Conservation (phyloP, 1,140 invertebrate species). For the Camponotus pennsylvanicus region DNA sequence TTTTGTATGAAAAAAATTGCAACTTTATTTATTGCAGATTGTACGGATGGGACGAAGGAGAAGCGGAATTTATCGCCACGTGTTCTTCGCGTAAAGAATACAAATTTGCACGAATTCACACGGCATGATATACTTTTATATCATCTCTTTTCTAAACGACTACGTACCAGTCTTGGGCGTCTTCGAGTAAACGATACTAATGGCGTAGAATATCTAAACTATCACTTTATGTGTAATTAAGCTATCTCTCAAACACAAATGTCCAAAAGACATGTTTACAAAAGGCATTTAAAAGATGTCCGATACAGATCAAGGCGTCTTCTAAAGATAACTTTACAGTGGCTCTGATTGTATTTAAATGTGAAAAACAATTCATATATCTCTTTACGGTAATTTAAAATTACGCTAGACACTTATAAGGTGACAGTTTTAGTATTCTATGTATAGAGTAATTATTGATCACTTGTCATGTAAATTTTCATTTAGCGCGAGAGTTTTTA, state of each 20-base stretch:
- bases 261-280: slow-evolving; percentile 1
- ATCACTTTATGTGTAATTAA: slow-evolving; percentile 53
- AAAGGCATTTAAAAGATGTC: slow-evolving; percentile 13
- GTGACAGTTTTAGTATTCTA: slow-evolving; percentile 57
- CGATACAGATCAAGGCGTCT: neutral
- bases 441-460: slow-evolving; percentile 32
- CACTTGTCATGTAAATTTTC: slow-evolving; percentile 19
- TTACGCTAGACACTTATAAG: slow-evolving; percentile 26
- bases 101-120: slow-evolving; percentile 61
- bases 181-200: slow-evolving; percentile 40
- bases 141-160: slow-evolving; percentile 10
- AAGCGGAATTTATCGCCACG: slow-evolving; percentile 26
- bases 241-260: neutral
- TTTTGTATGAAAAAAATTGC: slow-evolving; percentile 11
- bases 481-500: slow-evolving; percentile 7
- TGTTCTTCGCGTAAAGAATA: slow-evolving; percentile 42
- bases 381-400: slow-evolving; percentile 14
- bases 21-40: slow-evolving; percentile 3
- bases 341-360: slow-evolving; percentile 1
- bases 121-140: slow-evolving; percentile 11
- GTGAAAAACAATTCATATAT: slow-evolving; percentile 14
- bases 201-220: slow-evolving; percentile 50
- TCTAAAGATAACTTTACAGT: slow-evolving; percentile 17
- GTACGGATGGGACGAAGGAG: neutral
- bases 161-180: slow-evolving; percentile 46